Percentiles rank a stretch among this genome's conserved stretches.
phyloP scores from a whole-genome alignment of 1,140 invertebrate genomes.

The Vollenhovia emeryi region DNA sequence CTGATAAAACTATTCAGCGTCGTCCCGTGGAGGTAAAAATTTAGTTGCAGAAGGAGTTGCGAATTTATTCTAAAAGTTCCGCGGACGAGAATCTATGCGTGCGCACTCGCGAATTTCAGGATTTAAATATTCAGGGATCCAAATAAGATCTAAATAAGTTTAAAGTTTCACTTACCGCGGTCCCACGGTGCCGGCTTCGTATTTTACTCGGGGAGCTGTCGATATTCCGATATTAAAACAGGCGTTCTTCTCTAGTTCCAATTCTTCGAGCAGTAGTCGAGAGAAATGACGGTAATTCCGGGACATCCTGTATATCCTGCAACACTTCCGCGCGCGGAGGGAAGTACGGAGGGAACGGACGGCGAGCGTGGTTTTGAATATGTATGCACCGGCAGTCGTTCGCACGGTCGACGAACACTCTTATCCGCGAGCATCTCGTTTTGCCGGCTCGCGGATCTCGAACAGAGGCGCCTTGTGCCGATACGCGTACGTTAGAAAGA shows the following conservation, averaged over 20 bases:
- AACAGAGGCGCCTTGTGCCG: conserved; percentile 68
- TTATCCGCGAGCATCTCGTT: conserved; percentile 66
- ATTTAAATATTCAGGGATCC: background rate
- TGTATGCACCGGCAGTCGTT: conserved; percentile 48
- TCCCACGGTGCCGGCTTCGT: background rate
- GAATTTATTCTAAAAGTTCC: background rate
- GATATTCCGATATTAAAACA: background rate
- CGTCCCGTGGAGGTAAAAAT: background rate
- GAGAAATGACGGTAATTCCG: conserved; percentile 32
- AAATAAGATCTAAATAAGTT: background rate
- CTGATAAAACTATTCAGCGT: background rate
- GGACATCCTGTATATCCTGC: background rate
- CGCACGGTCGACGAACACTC: conserved; percentile 63
- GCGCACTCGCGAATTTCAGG: background rate
- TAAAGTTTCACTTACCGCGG: too few relatives aligned
- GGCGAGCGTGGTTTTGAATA: conserved; percentile 43
- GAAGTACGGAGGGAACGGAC: conserved; percentile 19
- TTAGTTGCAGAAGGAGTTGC: background rate
- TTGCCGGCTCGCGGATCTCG: conserved; percentile 37
- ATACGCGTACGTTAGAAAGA: conserved; percentile 60
- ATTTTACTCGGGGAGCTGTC: background rate
- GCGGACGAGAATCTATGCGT: background rate
- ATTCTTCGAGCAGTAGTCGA: background rate
- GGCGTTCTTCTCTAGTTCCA: background rate
- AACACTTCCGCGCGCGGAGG: conserved; percentile 24